phyloP scores from a whole-genome alignment of 2,797 vertebrate species.

The Myripristis murdjan region DNA sequence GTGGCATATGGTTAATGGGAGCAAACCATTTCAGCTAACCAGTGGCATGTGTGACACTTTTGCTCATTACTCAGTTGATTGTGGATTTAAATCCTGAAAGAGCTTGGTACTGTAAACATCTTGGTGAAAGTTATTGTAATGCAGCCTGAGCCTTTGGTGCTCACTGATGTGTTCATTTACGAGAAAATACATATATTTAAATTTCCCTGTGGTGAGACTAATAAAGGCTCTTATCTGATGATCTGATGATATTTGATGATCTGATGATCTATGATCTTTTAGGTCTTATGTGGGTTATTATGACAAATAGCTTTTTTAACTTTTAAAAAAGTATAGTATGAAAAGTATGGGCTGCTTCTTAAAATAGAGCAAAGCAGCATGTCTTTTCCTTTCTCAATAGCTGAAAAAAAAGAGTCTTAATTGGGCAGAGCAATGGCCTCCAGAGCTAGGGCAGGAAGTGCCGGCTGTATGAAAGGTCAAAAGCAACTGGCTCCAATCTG shows the following conservation, averaged over 20 bases:
- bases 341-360: background rate
- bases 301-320: background rate
- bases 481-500: conserved; percentile 47
- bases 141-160: background rate
- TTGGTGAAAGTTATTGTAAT: background rate
- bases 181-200: no score
- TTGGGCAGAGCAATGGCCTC: conserved; percentile 47
- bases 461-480: conserved; percentile 69
- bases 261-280: no score
- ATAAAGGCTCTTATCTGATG: no score
- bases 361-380: conserved; percentile 1
- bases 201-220: no score
- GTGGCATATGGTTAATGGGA: conserved; percentile 33
- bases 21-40: conserved; percentile 22
- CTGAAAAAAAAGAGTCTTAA: conserved; percentile 41
- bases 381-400: conserved; percentile 12
- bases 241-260: no score
- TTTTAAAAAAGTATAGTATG: background rate
- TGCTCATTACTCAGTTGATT: background rate
- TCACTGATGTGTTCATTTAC: background rate
- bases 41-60: background rate
- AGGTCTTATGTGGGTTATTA: background rate
- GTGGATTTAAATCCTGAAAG: background rate
- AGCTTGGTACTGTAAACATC: background rate
- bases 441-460: conserved; percentile 69